Evolutionary conservation across 2,888 invertebrate genomes (phyloP), one percentile per base, ranked within the genome.

Genomic region (Macrosoma leucophasiata): DNA sequence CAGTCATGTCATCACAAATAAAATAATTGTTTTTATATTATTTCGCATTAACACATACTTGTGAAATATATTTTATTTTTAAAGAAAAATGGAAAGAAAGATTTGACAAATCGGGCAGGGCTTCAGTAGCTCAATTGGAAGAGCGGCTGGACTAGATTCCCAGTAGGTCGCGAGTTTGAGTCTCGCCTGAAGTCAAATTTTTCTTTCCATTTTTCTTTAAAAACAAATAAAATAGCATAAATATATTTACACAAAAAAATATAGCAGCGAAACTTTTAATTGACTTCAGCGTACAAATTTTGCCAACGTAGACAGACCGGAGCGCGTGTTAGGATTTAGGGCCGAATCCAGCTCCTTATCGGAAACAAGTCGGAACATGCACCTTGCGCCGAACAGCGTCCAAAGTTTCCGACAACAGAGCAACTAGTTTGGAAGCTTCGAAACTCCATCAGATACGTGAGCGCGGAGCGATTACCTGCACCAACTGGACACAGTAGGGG

Each of bases 381-480:
- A 51, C 48, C 55, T 75, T 63, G 75, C 71, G 62, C 62, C 59
- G 61, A 62, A 55, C 63, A 61, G 55, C 59, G 62, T 63, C 58
- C 58, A 58, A 81, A 81, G 66, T 78, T 81, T 71, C 65, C 63
- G 62, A 74, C 77, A 74, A 69, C 69, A 67, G 66, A 55, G 66
- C 73, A 81, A 79, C 79, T 79, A 78, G 81, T 81, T 82, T 69
- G 65, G 72, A 68, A 81, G 78, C 74, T 77, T 63, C 61, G 65
- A 71, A 82, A 82, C 81, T 82, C 73, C 58, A 78, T 77, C 79
- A 79, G 77, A 74, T 74, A 78, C 76, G 77, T 78, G 79, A 72
- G 72, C 64, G 51, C 47, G 55, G 53, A 62, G 65, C 71, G 78
- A 77, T 77, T 77, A 78, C 69, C 67, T 67, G 57, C 41, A 54